Evolutionary conservation across 2,888 invertebrate genomes (phyloP).

Genomic region (Megalurothrips usitatus): DNA sequence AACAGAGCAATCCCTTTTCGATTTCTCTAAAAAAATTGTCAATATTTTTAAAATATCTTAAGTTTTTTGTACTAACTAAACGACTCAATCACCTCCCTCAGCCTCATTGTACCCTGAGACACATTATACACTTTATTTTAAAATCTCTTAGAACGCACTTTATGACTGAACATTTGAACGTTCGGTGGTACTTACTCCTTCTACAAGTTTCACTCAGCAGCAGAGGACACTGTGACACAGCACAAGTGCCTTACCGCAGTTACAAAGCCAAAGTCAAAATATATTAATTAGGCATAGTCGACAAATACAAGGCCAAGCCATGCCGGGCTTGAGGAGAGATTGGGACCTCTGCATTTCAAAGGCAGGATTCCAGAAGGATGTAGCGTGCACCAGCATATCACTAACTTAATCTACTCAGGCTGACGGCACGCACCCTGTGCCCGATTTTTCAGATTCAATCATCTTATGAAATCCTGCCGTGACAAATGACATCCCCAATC

Average conservation of each 20-base stretch:
- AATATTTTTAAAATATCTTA: slow-evolving; percentile 36
- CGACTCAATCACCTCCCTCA: slow-evolving; percentile 32
- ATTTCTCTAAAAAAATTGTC: slow-evolving; percentile 36
- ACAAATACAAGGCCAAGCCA: slow-evolving; percentile 26
- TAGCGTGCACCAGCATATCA: slow-evolving; percentile 22
- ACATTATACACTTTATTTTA: slow-evolving; percentile 27
- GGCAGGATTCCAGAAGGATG: slow-evolving; percentile 22
- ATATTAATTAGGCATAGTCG: slow-evolving; percentile 25
- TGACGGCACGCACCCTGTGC: slow-evolving; percentile 25
- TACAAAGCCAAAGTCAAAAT: slow-evolving; percentile 26
- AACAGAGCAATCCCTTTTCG: slow-evolving; percentile 19
- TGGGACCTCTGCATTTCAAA: background rate
- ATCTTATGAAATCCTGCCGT: slow-evolving; percentile 19
- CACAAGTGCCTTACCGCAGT: background rate
- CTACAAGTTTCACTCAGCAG: slow-evolving; percentile 22
- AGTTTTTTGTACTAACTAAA: slow-evolving; percentile 35
- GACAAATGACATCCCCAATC: background rate
- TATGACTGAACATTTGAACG: slow-evolving; percentile 26
- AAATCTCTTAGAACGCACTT: slow-evolving; percentile 26
- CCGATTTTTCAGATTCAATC: slow-evolving; percentile 13
- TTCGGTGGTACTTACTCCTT: slow-evolving; percentile 24
- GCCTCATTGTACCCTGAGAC: slow-evolving; percentile 25
- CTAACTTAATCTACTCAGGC: slow-evolving; percentile 16
- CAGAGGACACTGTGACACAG: slow-evolving; percentile 11
- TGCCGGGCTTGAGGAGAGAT: slow-evolving; percentile 14